Base-by-base conservation (phyloP, 2,113 vertebrate species). In the Phaethon lepturus region DNA sequence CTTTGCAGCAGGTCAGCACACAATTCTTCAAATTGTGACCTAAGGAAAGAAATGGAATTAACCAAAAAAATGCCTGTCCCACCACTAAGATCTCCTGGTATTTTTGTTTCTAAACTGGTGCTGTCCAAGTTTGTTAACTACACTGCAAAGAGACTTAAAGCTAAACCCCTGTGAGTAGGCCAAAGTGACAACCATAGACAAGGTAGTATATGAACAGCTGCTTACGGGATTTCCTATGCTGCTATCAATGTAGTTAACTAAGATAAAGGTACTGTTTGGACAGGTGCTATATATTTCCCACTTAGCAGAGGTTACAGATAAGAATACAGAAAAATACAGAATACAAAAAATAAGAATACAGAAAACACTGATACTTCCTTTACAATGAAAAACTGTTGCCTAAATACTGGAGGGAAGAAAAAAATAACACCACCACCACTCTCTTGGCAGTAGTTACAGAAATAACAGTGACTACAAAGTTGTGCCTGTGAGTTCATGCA, bases 11-110 rank as follows among this genome's bases (percentile, higher is more conserved):
- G 92, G 49, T 98, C 98, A 35, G 98, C 97, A 95, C 98, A 98
- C 38, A 99, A 47, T 58, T 98, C 98, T 88, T 99, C 98, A 97
- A 99, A 99, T 2, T 98, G 98, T 58, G 98, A 97, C 92, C 98
- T 99, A 93, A 50, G 53, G 5, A 71, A 72, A 85, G 25, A 75
- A 63, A 75, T 2, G 3, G 74, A 83, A 71, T 52, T 73, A 62
- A 64, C 62, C 17, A 18, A 59, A 77, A 25, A 25, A 68, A 73
- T 10, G 10, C 22, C 38, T 79, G 31, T 45, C 17, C 9, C 42
- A 73, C 17, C 38, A 40, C 17, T 25, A 56, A n/a, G 11, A 23
- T 19, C 28, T 63, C 25, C 28, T 18, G 3, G 10, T 42, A 19
- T 50, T 58, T 33, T 75, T 63, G 6, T 86, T 79, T 84, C 49